A percentile compares a stretch with the other conserved stretches of the same genome.
Conservation (phyloP, 2,113 vertebrate species). For the Desmodus rotundus region DNA sequence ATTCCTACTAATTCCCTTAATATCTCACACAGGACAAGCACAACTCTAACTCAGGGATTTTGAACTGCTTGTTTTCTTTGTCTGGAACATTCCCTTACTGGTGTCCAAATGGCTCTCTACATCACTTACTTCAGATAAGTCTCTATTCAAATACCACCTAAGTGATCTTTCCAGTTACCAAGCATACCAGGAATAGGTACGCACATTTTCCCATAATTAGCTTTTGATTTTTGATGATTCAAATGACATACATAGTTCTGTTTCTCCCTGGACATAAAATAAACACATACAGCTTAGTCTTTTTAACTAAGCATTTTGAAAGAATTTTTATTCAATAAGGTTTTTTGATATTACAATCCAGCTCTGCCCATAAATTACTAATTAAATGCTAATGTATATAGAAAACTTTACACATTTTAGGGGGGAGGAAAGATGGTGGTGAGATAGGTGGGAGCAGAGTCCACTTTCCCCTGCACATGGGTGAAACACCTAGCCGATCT, state of each 20-base stretch:
- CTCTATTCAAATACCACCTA: background rate
- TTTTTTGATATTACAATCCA: background rate
- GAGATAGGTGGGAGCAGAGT: no score
- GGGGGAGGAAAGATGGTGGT: no score
- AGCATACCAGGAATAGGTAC: background rate
- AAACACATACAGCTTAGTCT: conserved; percentile 35
- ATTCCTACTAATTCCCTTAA: background rate
- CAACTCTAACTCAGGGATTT: background rate
- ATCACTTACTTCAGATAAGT: background rate
- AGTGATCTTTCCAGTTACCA: background rate
- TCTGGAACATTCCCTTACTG: background rate
- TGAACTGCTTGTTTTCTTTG: background rate
- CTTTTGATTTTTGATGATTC: background rate
- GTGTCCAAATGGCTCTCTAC: background rate
- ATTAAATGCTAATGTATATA: background rate
- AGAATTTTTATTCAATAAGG: background rate
- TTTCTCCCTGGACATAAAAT: conserved; percentile 15
- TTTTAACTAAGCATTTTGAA: background rate
- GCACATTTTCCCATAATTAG: background rate
- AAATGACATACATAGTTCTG: conserved; percentile 13
- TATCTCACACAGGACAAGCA: background rate
- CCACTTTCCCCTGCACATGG: no score
- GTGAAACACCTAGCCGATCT: no score
- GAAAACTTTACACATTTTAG: background rate
- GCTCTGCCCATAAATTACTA: conserved; percentile 10